phyloP scores from a whole-genome alignment of 2,797 vertebrate genomes.

The Lacerta bilineata region DNA sequence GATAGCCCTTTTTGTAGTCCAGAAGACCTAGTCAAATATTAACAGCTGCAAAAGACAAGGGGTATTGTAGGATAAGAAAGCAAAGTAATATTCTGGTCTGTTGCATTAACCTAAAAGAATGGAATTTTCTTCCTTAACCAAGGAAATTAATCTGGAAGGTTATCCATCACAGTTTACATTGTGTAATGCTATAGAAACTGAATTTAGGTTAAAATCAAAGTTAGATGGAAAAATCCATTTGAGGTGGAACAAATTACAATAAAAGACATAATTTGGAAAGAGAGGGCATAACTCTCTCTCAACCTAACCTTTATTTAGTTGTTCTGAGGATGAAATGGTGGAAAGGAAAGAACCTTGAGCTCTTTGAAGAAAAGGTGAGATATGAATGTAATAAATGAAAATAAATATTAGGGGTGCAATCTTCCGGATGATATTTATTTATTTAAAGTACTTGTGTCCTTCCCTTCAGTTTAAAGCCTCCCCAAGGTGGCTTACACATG shows the following conservation, averaged over 20 bases:
- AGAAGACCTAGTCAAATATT: conserved; percentile 25
- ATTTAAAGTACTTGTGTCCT: too few relatives aligned
- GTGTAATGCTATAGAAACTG: background rate
- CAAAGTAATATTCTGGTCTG: background rate
- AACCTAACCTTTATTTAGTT: too few relatives aligned
- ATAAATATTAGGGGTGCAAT: too few relatives aligned
- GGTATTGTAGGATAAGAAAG: background rate
- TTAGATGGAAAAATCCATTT: conserved; percentile 3
- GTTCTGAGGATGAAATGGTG: too few relatives aligned
- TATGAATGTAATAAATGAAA: too few relatives aligned
- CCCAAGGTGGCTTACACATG: too few relatives aligned
- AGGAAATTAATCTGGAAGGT: conserved; percentile 10
- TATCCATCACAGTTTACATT: background rate
- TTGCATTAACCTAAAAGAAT: conserved; percentile 11
- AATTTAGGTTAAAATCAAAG: background rate
- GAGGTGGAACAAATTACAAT: conserved; percentile 5
- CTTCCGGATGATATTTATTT: too few relatives aligned
- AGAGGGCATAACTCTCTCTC: too few relatives aligned
- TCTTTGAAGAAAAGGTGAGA: too few relatives aligned
- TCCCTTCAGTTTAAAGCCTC: too few relatives aligned
- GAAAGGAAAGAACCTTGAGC: too few relatives aligned
- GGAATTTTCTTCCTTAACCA: background rate
- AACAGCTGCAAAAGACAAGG: background rate
- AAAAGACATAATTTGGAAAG: conserved; percentile 22
- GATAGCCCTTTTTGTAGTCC: background rate